Conservation (phyloP, 2,113 vertebrate species). For the Pteruthius melanotis region DNA sequence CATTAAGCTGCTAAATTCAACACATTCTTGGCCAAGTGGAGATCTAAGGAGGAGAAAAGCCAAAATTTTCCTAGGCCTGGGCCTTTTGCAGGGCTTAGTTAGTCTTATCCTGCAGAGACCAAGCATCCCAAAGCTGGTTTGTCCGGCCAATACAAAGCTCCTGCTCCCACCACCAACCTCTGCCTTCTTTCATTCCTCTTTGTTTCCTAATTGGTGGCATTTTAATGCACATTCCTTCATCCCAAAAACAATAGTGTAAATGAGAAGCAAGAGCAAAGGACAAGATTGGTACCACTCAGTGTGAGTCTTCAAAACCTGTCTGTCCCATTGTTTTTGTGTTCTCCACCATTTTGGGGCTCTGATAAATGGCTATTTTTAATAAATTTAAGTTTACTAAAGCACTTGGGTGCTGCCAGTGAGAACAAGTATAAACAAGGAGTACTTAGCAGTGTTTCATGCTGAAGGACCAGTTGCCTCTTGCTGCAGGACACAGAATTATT, state of each 20-base stretch:
- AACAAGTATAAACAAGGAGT: neutral
- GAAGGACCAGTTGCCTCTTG: neutral
- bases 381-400: neutral
- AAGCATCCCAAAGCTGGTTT: neutral
- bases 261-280: neutral
- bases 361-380: neutral
- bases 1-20: neutral
- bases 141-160: neutral
- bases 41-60: neutral
- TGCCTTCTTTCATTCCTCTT: neutral
- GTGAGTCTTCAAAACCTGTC: neutral
- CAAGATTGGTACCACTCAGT: neutral
- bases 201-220: neutral
- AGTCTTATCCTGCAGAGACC: too few species aligned
- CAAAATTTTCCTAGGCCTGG: neutral
- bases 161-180: neutral
- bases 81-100: neutral
- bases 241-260: neutral
- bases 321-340: fast-evolving
- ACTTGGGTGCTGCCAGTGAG: neutral
- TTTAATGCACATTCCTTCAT: neutral
- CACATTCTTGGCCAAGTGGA: neutral
- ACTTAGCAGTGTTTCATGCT: neutral
- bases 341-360: neutral
- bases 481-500: neutral